Evolutionary conservation across 2,113 vertebrate genomes (phyloP).

Genomic region (Catharus minimus): DNA sequence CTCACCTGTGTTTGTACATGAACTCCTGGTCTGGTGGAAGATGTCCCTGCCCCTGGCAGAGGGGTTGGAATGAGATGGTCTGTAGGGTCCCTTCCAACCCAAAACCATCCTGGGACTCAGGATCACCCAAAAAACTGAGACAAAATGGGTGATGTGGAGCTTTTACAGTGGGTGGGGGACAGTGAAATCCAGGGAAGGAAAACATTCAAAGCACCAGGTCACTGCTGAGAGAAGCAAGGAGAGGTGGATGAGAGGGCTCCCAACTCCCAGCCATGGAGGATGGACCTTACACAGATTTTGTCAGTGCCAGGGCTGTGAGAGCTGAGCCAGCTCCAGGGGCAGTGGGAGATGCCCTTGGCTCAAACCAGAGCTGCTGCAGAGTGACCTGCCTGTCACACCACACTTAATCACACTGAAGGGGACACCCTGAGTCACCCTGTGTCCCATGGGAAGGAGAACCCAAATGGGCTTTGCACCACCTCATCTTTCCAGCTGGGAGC

Average conservation of each 20-base stretch:
- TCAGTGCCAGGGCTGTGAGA: background rate
- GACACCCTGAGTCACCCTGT: fast-evolving
- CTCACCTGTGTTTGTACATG: background rate
- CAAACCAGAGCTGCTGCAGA: background rate
- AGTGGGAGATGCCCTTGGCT: background rate
- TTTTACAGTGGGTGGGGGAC: background rate
- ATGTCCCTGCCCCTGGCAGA: background rate
- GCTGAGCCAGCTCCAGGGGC: background rate
- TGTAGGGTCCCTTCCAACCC: background rate
- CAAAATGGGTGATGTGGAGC: fast-evolving
- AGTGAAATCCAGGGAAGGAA: background rate
- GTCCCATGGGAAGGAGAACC: background rate
- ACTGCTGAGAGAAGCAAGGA: background rate
- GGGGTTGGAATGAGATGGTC: background rate
- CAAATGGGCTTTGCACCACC: background rate
- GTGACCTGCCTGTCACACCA: background rate
- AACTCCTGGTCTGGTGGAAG: background rate
- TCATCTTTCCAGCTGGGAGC: background rate
- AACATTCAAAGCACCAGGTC: background rate
- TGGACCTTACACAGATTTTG: background rate
- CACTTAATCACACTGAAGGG: background rate
- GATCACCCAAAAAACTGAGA: background rate
- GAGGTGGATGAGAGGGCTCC: background rate
- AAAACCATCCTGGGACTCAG: fast-evolving
- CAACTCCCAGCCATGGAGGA: fast-evolving